phyloP scores from a whole-genome alignment of 2,888 invertebrate species.

The Torymus auratus region DNA sequence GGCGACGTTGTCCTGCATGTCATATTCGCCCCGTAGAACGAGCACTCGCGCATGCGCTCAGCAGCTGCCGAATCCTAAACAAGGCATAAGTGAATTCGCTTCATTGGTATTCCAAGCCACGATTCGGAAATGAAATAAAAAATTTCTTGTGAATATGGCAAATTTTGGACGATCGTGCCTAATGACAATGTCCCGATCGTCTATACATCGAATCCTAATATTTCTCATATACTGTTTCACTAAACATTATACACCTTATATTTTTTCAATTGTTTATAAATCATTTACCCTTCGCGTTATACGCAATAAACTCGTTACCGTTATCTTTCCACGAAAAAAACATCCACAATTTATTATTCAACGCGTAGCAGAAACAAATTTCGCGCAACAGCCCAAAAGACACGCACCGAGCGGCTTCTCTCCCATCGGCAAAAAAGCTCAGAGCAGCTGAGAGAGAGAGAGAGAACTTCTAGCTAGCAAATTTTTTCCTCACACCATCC shows the following conservation, averaged over 20 bases:
- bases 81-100: conserved; percentile 12
- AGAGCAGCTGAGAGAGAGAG: not conserved
- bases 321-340: not conserved
- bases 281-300: no score
- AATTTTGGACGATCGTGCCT: conserved; percentile 1
- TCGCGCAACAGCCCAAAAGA: not conserved
- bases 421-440: no score
- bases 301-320: no score
- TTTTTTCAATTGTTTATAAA: no score
- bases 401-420: not conserved
- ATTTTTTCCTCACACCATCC: conserved; percentile 1
- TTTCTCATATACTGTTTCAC: no score
- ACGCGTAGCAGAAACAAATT: not conserved
- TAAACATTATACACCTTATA: no score
- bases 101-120: conserved; percentile 29
- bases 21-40: not conserved
- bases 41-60: not conserved
- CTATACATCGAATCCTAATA: no score
- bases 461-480: not conserved
- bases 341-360: not conserved
- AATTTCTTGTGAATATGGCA: conserved; percentile 7
- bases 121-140: not conserved
- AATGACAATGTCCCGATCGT: no score
- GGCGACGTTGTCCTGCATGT: conserved; percentile 10
- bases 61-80: conserved; percentile 25